Percentiles rank a stretch among this genome's conserved stretches.
Evolutionary conservation across 2,113 vertebrate genomes (phyloP).

Genomic region (Macquaria australasica): DNA sequence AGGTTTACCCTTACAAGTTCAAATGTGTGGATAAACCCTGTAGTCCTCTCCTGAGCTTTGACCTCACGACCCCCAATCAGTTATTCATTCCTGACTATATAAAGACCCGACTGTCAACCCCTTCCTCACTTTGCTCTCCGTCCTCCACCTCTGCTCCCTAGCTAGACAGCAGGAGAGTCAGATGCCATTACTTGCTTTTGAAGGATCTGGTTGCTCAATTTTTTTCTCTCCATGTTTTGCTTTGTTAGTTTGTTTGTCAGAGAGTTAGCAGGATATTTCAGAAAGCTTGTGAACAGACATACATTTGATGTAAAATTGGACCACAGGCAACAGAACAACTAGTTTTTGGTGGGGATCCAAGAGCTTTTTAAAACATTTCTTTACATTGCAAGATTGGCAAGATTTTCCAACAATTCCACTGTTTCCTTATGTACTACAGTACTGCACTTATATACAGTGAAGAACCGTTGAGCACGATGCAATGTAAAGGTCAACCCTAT

Average conservation of each 20-base stretch:
- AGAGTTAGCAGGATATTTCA: not conserved
- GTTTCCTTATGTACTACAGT: not conserved
- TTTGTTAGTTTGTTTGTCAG: not conserved
- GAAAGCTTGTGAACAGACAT: not conserved
- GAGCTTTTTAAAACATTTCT: not conserved
- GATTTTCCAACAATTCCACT: not conserved
- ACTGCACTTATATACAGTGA: not conserved
- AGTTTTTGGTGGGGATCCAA: not conserved
- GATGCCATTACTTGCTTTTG: slow-evolving; percentile 11
- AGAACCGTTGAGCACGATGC: not conserved
- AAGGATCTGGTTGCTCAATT: not conserved
- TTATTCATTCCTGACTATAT: slow-evolving; percentile 45
- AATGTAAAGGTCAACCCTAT: not conserved
- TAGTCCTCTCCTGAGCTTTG: slow-evolving; percentile 41
- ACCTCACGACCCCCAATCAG: slow-evolving; percentile 47
- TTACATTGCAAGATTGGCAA: not conserved
- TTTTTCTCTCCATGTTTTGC: not conserved
- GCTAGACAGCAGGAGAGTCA: slow-evolving; percentile 8
- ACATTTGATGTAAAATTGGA: not conserved
- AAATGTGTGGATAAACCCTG: slow-evolving; percentile 37
- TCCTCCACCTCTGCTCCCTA: slow-evolving; percentile 28
- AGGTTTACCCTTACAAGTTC: slow-evolving; percentile 30
- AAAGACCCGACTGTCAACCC: slow-evolving; percentile 52
- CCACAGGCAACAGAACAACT: not conserved
- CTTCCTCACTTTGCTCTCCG: slow-evolving; percentile 13